These are phyloP conservation scores for Ascaphus truei DNA, from an alignment of 2,113 vertebrate species.

Conservation along the genomic window DNA sequence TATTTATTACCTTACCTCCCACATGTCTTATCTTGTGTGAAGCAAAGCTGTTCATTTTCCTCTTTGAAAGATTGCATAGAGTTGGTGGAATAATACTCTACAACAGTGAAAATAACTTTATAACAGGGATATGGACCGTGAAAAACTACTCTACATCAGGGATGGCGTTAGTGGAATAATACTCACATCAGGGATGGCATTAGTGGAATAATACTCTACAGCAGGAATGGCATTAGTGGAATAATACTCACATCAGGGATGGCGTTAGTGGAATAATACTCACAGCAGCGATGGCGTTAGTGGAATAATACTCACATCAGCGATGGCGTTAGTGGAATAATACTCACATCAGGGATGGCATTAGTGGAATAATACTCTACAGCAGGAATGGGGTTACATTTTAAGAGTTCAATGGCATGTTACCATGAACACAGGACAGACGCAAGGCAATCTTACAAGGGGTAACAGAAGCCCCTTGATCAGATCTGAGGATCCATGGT, in stretches of 20 bases:
- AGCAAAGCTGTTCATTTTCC: not conserved
- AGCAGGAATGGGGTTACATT: not conserved
- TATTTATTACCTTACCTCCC: conserved; percentile 3
- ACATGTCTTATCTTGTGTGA: conserved; percentile 5
- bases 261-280: not conserved
- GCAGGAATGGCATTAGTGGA: not conserved
- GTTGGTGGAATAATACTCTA: not conserved
- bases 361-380: not conserved
- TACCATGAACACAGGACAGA: no score
- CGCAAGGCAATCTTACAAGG: no score
- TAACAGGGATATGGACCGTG: no score
- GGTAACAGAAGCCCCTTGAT: no score
- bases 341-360: not conserved
- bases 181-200: not conserved
- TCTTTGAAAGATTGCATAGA: not conserved
- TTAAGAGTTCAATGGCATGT: no score
- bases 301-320: not conserved
- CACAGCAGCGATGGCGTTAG: not conserved
- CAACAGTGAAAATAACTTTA: not conserved
- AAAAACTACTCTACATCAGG: not conserved
- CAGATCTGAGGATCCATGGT: no score
- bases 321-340: not conserved
- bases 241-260: no score
- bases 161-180: not conserved
- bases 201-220: not conserved